Evolutionary conservation across 2,888 invertebrate genomes (phyloP), one percentile per base, ranked within the genome.

Genomic region (Nasonia oneida): DNA sequence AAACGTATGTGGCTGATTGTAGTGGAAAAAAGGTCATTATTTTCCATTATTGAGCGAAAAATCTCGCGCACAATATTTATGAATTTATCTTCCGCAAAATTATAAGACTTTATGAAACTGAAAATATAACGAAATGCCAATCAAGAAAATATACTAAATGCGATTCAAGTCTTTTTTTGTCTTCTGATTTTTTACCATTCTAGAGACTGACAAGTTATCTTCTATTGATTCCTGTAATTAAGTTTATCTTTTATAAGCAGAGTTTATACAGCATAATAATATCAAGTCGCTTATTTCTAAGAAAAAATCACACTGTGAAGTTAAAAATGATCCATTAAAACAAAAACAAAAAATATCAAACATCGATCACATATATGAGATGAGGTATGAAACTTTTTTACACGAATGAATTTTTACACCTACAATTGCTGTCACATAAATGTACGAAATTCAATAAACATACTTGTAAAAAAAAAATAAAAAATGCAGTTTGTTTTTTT

Each of bases 1-100:
- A 57, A 57, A 57, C 10, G 10, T 1, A 39, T 37, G 10, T 37
- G 33, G 33, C 64, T 67, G 3, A 67, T 39, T 76, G 29, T 37
- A 67, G 18, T 64, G n/a, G 18, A 71, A 14, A 5, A 39, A 83
- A 77, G 23, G 23, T 33, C 67, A 53, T 53, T 42, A 37, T 8
- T 42, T 75, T 18, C 47, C 33, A 64, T 74, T 57, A 57, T 70
- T 23, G 18, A 70, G 50, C 39, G 53, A 80, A 71, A n/a, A 67
- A 67, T 29, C 14, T 75, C 67, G 47, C 75, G 80, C 76, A 84
- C 75, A 84, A 84, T 67, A 84, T 70, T 76, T n/a, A 76, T 23
- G 18, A 84, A 79, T 57, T 74, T 50, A 84, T 84, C 83, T 84
- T 84, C 83, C 83, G 42, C 50, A 39, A 83, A 71, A 79, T 64